Conservation (phyloP, 2,113 vertebrate species). For the Brachyhypopomus gauderio region DNA sequence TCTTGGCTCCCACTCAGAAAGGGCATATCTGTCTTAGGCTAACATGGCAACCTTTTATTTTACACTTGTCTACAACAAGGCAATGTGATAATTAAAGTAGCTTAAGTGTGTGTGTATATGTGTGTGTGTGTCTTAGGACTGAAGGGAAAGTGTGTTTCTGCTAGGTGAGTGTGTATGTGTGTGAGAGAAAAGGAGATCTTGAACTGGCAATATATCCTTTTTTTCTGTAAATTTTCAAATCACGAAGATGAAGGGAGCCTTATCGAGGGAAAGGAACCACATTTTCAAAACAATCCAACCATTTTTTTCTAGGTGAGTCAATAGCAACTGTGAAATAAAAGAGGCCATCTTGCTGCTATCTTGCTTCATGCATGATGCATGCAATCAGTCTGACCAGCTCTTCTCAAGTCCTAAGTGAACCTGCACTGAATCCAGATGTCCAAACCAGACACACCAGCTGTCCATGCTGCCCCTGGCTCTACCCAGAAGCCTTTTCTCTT, state of each 20-base stretch:
- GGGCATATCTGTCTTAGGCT: slow-evolving; percentile 51
- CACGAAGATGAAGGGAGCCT: no score
- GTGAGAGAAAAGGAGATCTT: not conserved
- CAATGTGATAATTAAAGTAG: slow-evolving; percentile 51
- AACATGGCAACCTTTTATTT: slow-evolving; percentile 50
- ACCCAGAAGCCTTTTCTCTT: no score
- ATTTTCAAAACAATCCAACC: not conserved
- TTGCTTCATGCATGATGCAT: slow-evolving; percentile 24
- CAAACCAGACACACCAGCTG: no score
- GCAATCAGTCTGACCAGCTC: not conserved
- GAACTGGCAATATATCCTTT: not conserved
- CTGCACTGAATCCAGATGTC: not conserved
- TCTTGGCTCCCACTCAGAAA: slow-evolving; percentile 43
- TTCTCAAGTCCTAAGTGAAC: not conserved
- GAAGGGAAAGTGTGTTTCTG: slow-evolving; percentile 14
- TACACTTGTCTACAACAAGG: slow-evolving; percentile 49
- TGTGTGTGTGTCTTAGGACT: slow-evolving; percentile 9
- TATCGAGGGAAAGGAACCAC: no score
- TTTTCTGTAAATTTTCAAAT: not conserved
- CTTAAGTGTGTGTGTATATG: slow-evolving; percentile 24
- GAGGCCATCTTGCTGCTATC: not conserved
- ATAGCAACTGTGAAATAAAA: not conserved
- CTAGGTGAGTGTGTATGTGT: slow-evolving; percentile 27
- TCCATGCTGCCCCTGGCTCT: not conserved
- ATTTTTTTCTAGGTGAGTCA: not conserved